Base-by-base conservation (phyloP, 2,888 invertebrate genomes). In the Kuschelorhynchus macadamiae region DNA sequence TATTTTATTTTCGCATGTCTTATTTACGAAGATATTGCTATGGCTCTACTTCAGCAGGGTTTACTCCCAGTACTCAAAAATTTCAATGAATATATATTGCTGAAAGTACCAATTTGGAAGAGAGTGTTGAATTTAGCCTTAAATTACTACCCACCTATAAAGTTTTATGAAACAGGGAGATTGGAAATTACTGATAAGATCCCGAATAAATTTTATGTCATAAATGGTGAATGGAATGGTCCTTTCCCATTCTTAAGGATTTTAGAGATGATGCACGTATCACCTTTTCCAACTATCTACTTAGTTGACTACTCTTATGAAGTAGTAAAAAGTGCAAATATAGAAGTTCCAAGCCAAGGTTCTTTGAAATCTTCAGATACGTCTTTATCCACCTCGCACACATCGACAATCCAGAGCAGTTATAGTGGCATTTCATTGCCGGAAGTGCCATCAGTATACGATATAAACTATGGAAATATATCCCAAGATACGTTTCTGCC, bases 221-320 rank as follows among this genome's bases (percentile, higher is more conserved):
- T 81, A 1, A 75, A 71, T 12, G 79, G 76, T 4, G 46, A 49
- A 14, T 78, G 79, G 79, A 72, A 60, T 9, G 71, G 61, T 12
- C 60, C 74, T 0, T 81, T 83, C 71, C 81, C 81, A 0, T 80
- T 82, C 57, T 69, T 82, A 50, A 81, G 81, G 64, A 73, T 81
- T 1, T 59, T 82, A 16, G 77, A 77, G 62, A 64, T 71, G 1
- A 66, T 74, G 36, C 64, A 73, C 33, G 74, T 77, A 16, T 78
- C 77, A 3, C 75, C 81, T 0, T 65, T 69, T 1, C 61, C 67
- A 3, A 78, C 79, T 0, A 78, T 82, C 62, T 82, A 81, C 55
- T 66, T 82, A 4, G 78, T 81, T 12, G 80, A 82, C 67, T 81
- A 77, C 68, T 75, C 74, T 14, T 75, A 68, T 33, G 70, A 74